Percentiles rank a stretch among this genome's conserved stretches.
phyloP scores from a whole-genome alignment of 2,888 invertebrate species.

The Argynnis bischoffii region DNA sequence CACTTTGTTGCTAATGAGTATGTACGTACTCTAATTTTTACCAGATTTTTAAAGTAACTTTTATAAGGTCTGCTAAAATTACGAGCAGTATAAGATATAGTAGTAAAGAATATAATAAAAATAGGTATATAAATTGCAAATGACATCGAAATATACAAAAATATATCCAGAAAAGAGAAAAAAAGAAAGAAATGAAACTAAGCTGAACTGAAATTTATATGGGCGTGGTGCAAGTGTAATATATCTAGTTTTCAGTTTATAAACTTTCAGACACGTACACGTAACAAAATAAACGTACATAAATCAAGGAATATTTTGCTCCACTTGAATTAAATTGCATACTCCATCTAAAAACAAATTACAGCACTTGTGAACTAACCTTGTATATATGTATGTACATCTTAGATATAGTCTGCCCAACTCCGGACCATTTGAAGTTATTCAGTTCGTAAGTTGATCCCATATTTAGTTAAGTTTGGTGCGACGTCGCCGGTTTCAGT shows the following conservation, averaged over 20 bases:
- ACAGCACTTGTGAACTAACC: constrained; percentile 29
- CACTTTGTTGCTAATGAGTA: no score
- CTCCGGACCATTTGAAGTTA: constrained; percentile 45
- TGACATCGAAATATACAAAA: no score
- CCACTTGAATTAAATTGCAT: constrained; percentile 25
- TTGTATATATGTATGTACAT: constrained; percentile 50
- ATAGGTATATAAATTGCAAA: no score
- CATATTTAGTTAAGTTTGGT: constrained; percentile 48
- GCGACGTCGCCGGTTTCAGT: constrained; percentile 38
- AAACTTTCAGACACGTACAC: neutral
- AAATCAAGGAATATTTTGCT: constrained; percentile 20
- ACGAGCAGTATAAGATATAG: no score
- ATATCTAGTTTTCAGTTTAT: neutral
- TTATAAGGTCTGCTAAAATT: no score
- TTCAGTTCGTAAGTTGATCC: constrained; percentile 48
- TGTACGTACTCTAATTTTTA: no score
- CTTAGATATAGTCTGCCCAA: constrained; percentile 49
- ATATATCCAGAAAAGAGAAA: no score
- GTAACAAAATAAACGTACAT: constrained; percentile 20
- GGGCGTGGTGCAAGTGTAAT: no score
- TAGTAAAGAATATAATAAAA: no score
- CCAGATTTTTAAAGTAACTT: no score
- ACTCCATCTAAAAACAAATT: constrained; percentile 33
- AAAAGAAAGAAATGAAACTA: no score
- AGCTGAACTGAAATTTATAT: no score